phyloP scores from a whole-genome alignment of 2,797 vertebrate species.

The Cossypha heuglini region DNA sequence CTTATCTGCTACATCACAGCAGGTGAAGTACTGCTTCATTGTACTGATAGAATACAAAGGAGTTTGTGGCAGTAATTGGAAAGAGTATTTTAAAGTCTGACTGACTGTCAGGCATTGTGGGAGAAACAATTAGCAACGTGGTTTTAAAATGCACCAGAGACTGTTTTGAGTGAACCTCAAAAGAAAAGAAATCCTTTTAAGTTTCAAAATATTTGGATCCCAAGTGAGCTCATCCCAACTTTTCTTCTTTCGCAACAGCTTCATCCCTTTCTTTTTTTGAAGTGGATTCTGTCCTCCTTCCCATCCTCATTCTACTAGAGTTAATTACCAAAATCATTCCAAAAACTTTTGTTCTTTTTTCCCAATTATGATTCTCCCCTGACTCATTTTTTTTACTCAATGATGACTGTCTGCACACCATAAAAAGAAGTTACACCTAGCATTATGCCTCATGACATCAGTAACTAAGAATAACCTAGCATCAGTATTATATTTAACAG shows the following conservation, averaged over 20 bases:
- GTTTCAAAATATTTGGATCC: slow-evolving; percentile 65
- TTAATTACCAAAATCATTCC: neutral
- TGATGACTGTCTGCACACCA: neutral
- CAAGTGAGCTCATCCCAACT: neutral
- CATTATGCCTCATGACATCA: neutral
- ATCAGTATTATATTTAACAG: neutral
- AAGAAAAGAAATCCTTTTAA: slow-evolving; percentile 36
- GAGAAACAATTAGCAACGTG: slow-evolving; percentile 45
- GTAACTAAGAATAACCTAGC: neutral
- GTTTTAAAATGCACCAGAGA: slow-evolving; percentile 27
- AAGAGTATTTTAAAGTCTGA: slow-evolving; percentile 17
- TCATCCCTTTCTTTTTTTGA: neutral
- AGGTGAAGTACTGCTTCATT: neutral
- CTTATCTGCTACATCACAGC: neutral
- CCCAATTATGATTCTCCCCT: neutral
- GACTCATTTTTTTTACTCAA: neutral
- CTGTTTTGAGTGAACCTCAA: slow-evolving; percentile 22
- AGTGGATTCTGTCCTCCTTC: neutral
- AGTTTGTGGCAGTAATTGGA: neutral
- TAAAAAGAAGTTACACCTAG: neutral
- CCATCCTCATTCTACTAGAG: neutral
- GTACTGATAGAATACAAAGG: neutral
- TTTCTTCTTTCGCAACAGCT: neutral
- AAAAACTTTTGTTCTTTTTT: neutral
- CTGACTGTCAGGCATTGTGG: slow-evolving; percentile 38